Base-by-base conservation (phyloP, 2,888 invertebrate genomes). In the Teinopalpus imperialis region DNA sequence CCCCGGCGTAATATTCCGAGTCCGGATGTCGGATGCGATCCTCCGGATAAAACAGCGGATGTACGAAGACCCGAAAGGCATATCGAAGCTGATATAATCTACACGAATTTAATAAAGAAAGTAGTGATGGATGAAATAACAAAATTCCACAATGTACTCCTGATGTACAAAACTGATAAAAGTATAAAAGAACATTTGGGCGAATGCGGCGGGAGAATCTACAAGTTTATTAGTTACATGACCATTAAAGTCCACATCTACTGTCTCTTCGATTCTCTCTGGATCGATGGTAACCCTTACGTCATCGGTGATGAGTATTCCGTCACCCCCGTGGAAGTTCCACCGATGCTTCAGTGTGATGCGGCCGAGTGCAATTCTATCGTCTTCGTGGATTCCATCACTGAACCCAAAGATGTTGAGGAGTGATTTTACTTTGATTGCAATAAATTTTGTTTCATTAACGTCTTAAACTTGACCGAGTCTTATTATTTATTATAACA, bases 171-270 rank as follows among this genome's bases (percentile, higher is more conserved):
- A 46, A 87, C 87, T 0, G 88, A 87, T 53, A 80, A 74, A 3
- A 82, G 81, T 1, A 83, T 88, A 0, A 87, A 86, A 4, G 88
- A 88, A 49, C 88, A 88, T 65, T 58, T 87, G 10, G 87, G 87
- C 0, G 87, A 87, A 27, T 88, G 88, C 14, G 88, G 88, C 0
- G 87, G 87, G 0, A 61, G 88, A 1, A 87, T 88, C 0, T 88
- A 87, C 47, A 88, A 88, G 26, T 88, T 88, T 4, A 87, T 88
- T 0, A 86, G 83, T 24, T 88, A 87, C 5, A 87, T 87, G 87
- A 83, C 83, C 0, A 86, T 87, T 0, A 87, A 85, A 50, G 87
- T 88, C 0, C 87, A 88, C 53, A 87, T 88, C 0, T 88, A 88
- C 13, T 88, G 88, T 32, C 47, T 88, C 2, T 88, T 88, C 8